Base-by-base conservation (phyloP, 2,888 invertebrate species). In the Gasteruption jaculator region DNA sequence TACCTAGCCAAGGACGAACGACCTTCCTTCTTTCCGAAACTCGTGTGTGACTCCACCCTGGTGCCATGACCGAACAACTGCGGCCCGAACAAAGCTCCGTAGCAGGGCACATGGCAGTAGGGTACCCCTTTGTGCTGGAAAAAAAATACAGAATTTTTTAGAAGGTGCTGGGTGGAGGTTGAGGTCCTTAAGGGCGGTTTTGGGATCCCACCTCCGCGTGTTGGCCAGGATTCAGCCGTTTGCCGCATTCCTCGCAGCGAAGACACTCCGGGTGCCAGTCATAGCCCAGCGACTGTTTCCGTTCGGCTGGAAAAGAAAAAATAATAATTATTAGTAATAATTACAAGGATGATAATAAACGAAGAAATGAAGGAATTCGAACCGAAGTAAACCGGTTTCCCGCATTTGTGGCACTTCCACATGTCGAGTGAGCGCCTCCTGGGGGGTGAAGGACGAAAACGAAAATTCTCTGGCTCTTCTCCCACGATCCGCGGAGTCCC, bases 251-350 rank as follows among this genome's bases (percentile, higher is more conserved):
- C 58, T 85, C 85, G 69, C 89, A 89, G 44, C 85, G 75, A 57
- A 89, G 74, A 73, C 89, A 89, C 70, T 85, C 84, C 25, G 88
- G 87, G 75, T 89, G 89, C 88, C 88, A 89, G 64, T 88, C 85
- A 65, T 85, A 86, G 18, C 89, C 89, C 52, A 89, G 71, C n/a
- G 88, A 88, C 62, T 87, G 86, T 71, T 87, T 87, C 54, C 89
- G 76, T 73, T 89, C 89, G 58, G 89, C 89, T 89, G 68, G 45
- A 75, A 72, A 43, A 36, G 42, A 61, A 55, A n/a, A 24, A 4
- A 21, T 12, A 52, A 38, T 41, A 42, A 29, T n/a, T 22, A 45
- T 19, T 16, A 5, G 36, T 10, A 19, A 10, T 8, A 27, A 38
- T 29, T 33, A 16, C 15, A 4, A 27, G 20, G 7, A 3, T 18